Evolutionary conservation across 2,797 vertebrate genomes (phyloP).

Genomic region (Bothrops alternatus): DNA sequence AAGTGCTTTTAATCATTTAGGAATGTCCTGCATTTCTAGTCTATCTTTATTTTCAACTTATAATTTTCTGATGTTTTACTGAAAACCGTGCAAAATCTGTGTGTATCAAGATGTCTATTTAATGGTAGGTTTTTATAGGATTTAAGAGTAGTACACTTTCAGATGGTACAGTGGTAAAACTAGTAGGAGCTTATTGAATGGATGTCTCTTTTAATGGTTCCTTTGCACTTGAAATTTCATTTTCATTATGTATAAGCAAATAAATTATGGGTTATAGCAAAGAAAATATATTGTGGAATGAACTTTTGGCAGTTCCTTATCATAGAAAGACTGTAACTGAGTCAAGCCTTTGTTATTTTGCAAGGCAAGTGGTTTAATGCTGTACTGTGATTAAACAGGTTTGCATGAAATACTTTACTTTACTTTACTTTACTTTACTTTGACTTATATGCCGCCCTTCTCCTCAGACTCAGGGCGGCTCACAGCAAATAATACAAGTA

Average conservation of each 20-base stretch:
- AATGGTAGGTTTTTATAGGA: neutral
- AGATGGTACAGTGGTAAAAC: neutral
- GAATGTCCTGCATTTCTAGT: neutral
- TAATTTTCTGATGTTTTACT: neutral
- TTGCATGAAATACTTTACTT: neutral
- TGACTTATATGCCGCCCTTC: too few species aligned
- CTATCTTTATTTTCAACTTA: neutral
- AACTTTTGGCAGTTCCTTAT: neutral
- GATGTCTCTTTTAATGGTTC: neutral
- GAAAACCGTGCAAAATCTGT: neutral
- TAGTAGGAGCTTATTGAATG: neutral
- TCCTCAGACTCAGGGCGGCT: too few species aligned
- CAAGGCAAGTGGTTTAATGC: neutral
- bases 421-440: too few species aligned
- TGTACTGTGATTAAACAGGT: neutral
- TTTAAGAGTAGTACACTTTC: neutral
- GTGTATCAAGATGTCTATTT: neutral
- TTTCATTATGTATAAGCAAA: neutral
- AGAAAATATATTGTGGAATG: neutral
- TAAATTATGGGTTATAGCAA: neutral
- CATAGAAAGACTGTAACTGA: neutral
- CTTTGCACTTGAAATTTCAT: neutral
- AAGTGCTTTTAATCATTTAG: neutral
- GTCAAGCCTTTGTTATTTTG: neutral
- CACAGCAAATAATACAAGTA: too few species aligned